A percentile compares a stretch with the other conserved stretches of the same genome.
Conservation (phyloP, 2,888 invertebrate species). For the Drosophila nigritarsus region DNA sequence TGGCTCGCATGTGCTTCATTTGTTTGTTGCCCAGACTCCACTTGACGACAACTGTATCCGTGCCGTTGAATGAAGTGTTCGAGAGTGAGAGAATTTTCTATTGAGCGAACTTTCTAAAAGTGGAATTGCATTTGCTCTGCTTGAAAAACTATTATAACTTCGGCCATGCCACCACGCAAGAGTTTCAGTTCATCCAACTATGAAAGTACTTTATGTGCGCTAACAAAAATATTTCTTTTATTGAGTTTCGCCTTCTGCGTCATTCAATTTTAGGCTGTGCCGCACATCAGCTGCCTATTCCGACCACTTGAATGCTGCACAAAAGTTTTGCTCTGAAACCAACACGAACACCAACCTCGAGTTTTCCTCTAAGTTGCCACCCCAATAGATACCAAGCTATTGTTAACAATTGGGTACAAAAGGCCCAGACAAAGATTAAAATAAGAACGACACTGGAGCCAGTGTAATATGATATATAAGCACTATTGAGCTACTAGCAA, state of each 20-base stretch:
- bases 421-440: conserved; percentile 31
- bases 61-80: conserved; percentile 18
- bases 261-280: conserved; percentile 61
- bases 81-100: conserved; percentile 34
- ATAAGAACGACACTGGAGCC: conserved; percentile 37
- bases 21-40: conserved; percentile 73
- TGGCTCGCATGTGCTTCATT: conserved; percentile 69
- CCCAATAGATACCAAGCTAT: conserved; percentile 67
- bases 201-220: conserved; percentile 78
- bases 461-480: conserved; percentile 41
- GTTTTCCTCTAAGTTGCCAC: conserved; percentile 38
- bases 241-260: conserved; percentile 62
- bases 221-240: conserved; percentile 81
- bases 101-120: conserved; percentile 71
- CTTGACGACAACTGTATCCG: conserved; percentile 61
- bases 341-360: conserved; percentile 23
- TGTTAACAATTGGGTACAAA: conserved; percentile 64
- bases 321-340: conserved; percentile 50
- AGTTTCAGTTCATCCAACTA: conserved; percentile 73
- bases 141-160: conserved; percentile 78
- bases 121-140: conserved; percentile 80
- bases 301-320: conserved; percentile 43
- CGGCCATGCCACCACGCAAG: conserved; percentile 54
- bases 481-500: conserved; percentile 29
- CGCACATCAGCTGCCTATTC: conserved; percentile 25